Evolutionary conservation across 2,888 invertebrate genomes (phyloP), one percentile per base, ranked within the genome.

Genomic region (Melanophora roralis): DNA sequence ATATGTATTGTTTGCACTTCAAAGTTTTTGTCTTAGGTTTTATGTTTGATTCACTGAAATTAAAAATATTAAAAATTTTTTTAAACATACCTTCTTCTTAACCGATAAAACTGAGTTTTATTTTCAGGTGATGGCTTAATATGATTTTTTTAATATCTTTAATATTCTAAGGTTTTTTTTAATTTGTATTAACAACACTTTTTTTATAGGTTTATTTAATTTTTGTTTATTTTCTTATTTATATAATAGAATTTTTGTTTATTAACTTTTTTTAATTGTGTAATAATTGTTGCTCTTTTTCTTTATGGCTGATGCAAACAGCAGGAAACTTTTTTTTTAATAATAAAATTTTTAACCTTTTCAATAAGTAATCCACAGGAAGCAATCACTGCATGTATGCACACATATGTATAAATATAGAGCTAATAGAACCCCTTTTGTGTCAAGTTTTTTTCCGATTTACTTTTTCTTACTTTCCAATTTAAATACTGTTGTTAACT

Each of bases 401-500:
- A n/a, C n/a, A n/a, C n/a, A n/a, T n/a, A n/a, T n/a, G n/a, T n/a
- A n/a, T n/a, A n/a, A n/a, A 27, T 27, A 27, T 32, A 57, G 82
- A 76, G 75, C 19, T 69, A 14, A 12, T 69, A 12, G 11, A 64
- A 71, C 47, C 43, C 62, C 64, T 68, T 57, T 60, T 36, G 11
- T 57, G 60, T 49, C 21, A 11, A 23, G 2, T 4, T 60, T 47
- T 16, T 45, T 51, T 12, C 27, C 19, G n/a, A 16, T 62, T 59
- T 38, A 27, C 23, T 23, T 1, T 11, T 36, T 11, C 3, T 45
- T 49, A 32, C 32, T 27, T 32, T 4, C 19, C 3, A 55, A 60
- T 45, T 60, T 19, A 45, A 60, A 16, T 23, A 73, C 77, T 78
- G 88, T 86, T 90, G 89, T 90, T 89, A 89, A 87, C 88, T 88